Percentiles rank a stretch among this genome's conserved stretches.
phyloP scores from a whole-genome alignment of 2,888 invertebrate species.

The Ligdia adustata region DNA sequence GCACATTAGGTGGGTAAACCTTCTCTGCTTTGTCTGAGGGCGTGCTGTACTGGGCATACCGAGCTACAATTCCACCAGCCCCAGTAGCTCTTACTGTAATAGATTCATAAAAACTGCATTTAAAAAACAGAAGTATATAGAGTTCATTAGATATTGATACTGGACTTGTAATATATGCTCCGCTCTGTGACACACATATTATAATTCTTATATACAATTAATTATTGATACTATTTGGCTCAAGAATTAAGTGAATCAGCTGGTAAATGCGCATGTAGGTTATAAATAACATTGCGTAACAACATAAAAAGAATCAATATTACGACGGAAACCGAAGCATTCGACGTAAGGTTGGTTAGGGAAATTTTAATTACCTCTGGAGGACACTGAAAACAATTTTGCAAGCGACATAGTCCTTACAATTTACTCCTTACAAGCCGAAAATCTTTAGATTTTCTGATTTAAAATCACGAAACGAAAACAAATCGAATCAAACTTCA shows the following conservation, averaged over 20 bases:
- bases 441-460: too few relatives aligned
- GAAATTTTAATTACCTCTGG: conserved; percentile 61
- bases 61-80: conserved; percentile 46
- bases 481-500: conserved; percentile 25
- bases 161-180: too few relatives aligned
- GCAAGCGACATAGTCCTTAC: conserved; percentile 70
- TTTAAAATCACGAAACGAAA: too few relatives aligned
- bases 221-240: too few relatives aligned
- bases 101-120: too few relatives aligned
- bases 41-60: conserved; percentile 61
- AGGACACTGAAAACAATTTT: conserved; percentile 80
- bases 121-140: conserved; percentile 4
- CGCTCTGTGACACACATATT: too few relatives aligned
- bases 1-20: conserved; percentile 64
- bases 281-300: conserved; percentile 77
- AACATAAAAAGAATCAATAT: conserved; percentile 23
- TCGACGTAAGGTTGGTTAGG: neutral
- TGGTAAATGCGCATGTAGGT: conserved; percentile 58
- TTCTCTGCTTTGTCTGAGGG: conserved; percentile 56
- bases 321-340: neutral
- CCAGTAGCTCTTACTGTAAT: conserved; percentile 58
- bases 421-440: conserved; percentile 14
- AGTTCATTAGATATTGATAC: too few relatives aligned
- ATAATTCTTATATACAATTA: too few relatives aligned
- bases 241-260: too few relatives aligned